phyloP scores from a whole-genome alignment of 2,888 invertebrate genomes.

The Danaus chrysippus region DNA sequence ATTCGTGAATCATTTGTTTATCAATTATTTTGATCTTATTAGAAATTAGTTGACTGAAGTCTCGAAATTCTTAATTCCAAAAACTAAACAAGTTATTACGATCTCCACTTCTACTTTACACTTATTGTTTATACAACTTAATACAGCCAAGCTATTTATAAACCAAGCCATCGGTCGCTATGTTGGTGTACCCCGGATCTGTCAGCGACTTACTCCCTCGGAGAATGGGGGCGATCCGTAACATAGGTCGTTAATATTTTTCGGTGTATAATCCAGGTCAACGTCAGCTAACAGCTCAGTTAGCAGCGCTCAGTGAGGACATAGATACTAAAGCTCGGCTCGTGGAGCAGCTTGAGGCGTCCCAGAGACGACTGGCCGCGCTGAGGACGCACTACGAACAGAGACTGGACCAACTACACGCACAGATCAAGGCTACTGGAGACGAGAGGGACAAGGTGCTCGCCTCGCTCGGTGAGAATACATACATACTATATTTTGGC shows the following conservation, averaged over 20 bases:
- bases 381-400: constrained; percentile 96
- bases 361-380: constrained; percentile 90
- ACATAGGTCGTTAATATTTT: neutral
- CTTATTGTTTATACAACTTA: too few species aligned
- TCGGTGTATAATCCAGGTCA: constrained; percentile 48
- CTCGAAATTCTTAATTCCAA: too few species aligned
- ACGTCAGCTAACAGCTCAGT: constrained; percentile 85
- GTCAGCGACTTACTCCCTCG: too few species aligned
- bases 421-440: constrained; percentile 91
- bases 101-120: too few species aligned
- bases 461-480: constrained; percentile 71
- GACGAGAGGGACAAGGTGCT: constrained; percentile 94
- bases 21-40: too few species aligned
- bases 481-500: neutral
- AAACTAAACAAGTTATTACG: too few species aligned
- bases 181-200: too few species aligned
- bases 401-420: constrained; percentile 89
- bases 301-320: constrained; percentile 93
- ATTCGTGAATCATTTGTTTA: too few species aligned
- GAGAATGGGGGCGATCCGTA: too few species aligned
- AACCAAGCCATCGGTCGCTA: too few species aligned
- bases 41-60: too few species aligned
- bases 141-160: too few species aligned
- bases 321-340: constrained; percentile 96
- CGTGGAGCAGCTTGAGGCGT: constrained; percentile 95